phyloP scores from a whole-genome alignment of 1,140 invertebrate genomes.

The Mercenaria mercenaria region DNA sequence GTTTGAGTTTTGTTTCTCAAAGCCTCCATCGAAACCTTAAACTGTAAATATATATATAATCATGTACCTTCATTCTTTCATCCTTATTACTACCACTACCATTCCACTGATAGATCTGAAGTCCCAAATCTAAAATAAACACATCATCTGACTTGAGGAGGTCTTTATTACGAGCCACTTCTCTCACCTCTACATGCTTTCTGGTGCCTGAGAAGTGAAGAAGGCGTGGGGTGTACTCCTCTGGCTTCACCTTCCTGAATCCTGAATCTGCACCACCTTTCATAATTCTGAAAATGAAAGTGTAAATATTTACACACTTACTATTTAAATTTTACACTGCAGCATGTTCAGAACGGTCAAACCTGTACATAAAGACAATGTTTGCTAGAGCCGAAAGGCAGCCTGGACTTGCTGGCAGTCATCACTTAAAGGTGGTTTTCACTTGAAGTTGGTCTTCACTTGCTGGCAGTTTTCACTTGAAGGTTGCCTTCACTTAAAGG shows the following conservation, averaged over 20 bases:
- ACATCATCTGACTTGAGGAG: conserved; percentile 94
- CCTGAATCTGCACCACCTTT: conserved; percentile 88
- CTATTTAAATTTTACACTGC: too few species aligned
- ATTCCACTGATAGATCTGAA: conserved; percentile 91
- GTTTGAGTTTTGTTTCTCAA: too few species aligned
- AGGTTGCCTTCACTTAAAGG: too few species aligned
- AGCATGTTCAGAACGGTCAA: not conserved
- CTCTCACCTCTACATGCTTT: conserved; percentile 74
- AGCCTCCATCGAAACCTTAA: too few species aligned
- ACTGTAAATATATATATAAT: too few species aligned
- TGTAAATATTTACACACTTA: not conserved
- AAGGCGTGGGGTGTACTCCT: conserved; percentile 87
- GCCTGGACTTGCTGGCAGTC: too few species aligned
- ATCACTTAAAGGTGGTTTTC: too few species aligned
- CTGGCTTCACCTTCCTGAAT: conserved; percentile 87
- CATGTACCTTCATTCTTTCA: conserved; percentile 82
- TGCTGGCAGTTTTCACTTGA: too few species aligned
- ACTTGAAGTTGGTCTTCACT: too few species aligned
- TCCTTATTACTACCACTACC: conserved; percentile 81
- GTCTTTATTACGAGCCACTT: conserved; percentile 67
- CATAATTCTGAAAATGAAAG: conserved; percentile 85
- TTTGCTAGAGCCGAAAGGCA: too few species aligned
- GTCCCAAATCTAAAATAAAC: conserved; percentile 94
- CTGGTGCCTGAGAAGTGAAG: conserved; percentile 87
- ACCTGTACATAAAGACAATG: too few species aligned